Evolutionary conservation across 2,797 vertebrate genomes (phyloP), one percentile per base, ranked within the genome.

Genomic region (Nyctalus aviator): DNA sequence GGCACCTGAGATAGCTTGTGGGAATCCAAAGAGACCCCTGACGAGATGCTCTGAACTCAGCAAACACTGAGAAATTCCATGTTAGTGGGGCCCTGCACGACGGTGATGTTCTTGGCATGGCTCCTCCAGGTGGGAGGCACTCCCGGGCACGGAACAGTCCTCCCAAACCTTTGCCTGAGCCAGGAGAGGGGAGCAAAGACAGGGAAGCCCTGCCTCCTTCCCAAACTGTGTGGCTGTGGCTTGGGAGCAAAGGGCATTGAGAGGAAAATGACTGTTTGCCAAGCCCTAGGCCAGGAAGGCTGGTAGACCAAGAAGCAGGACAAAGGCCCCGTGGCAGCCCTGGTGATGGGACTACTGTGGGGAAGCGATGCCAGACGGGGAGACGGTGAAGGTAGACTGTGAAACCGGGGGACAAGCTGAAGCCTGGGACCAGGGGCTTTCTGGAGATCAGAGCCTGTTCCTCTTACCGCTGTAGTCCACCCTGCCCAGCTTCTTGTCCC

Each of bases 51-150:
- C 30, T 35, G 62, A 37, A 30, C 69, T 72, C 46, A 2, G 35
- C 32, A 66, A 37, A 13, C 1, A 3, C 35, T 0, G 5, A 8
- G 14, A 0, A 27, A 30, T 5, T 68, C 27, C 11, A 12, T 0
- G 6, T 8, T 3, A 9, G 14, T 1, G 4, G 15, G 44, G 35
- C 41, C n/a, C 35, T 66, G 55, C 79, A 6, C 1, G 8, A 3
- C 0, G 15, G 12, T 2, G 0, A 1, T 1, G 3, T 8, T 46
- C 25, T 53, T 15, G 37, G 62, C 69, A 14, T 48, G 12, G 53
- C 23, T 30, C 11, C 48, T 59, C 5, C 12, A 50, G 35, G 18
- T 48, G 14, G 3, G 64, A 48, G 59, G 44, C 2, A 1, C 44
- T 12, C 15, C 35, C 0, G 6, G 12, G 66, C 15, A 17, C 1